phyloP scores from a whole-genome alignment of 2,888 invertebrate genomes.

The Adelognathus sp. region DNA sequence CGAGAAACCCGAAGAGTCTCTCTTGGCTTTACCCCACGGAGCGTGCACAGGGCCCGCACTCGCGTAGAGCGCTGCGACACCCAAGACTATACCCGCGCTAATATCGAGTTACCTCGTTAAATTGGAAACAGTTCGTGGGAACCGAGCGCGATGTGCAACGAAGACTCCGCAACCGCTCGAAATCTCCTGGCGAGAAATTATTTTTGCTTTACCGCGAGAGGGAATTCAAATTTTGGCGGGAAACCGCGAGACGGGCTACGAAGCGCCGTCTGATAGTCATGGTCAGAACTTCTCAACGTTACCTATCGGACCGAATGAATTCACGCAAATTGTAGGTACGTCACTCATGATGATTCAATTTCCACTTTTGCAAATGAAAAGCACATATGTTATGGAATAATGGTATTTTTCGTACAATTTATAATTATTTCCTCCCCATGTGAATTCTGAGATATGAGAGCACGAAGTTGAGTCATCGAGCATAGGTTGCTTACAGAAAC shows the following conservation, averaged over 20 bases:
- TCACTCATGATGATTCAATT: too few relatives aligned
- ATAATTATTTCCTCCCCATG: too few relatives aligned
- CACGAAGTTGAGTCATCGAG: too few relatives aligned
- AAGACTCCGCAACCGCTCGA: not conserved
- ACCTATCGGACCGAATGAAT: too few relatives aligned
- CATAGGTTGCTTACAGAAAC: too few relatives aligned
- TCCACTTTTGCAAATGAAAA: too few relatives aligned
- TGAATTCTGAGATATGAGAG: too few relatives aligned
- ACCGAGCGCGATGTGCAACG: constrained; percentile 23
- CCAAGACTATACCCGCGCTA: constrained; percentile 63
- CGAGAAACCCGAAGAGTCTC: constrained; percentile 35
- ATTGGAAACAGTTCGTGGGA: constrained; percentile 71
- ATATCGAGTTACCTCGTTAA: constrained; percentile 77
- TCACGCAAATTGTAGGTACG: too few relatives aligned
- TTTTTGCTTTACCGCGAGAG: not conserved
- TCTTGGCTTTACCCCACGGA: constrained; percentile 5
- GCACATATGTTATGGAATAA: too few relatives aligned
- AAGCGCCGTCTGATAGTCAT: not conserved
- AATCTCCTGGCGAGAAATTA: constrained; percentile 52
- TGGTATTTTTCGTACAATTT: too few relatives aligned
- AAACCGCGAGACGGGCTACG: not conserved
- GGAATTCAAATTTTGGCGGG: not conserved
- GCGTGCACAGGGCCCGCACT: not conserved
- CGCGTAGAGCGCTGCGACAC: constrained; percentile 4
- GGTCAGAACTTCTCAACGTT: too few relatives aligned